Percentiles rank a stretch among this genome's conserved stretches.
Evolutionary conservation across 1,140 invertebrate species (phyloP).

Genomic region (Chironomus tepperi): DNA sequence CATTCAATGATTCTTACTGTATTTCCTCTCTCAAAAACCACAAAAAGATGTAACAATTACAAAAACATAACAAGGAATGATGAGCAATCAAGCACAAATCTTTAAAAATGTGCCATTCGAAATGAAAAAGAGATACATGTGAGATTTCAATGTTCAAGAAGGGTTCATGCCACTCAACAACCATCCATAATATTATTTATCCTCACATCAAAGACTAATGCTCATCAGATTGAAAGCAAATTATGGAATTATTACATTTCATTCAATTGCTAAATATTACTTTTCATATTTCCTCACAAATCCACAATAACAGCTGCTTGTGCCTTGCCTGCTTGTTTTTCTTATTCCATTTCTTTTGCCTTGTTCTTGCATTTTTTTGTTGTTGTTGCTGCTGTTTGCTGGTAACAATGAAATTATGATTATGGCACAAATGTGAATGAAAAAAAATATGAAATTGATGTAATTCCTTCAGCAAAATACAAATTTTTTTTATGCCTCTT

Average conservation of each 20-base stretch:
- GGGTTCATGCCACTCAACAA: not conserved
- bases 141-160: not conserved
- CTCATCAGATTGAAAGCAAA: slow-evolving; percentile 23
- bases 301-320: slow-evolving; percentile 5
- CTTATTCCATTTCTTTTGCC: not conserved
- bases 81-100: too few relatives aligned
- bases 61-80: too few relatives aligned
- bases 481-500: too few relatives aligned
- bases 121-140: not conserved
- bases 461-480: not conserved
- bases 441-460: not conserved
- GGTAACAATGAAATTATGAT: slow-evolving; percentile 8
- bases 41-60: too few relatives aligned
- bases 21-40: too few relatives aligned
- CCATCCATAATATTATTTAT: not conserved
- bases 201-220: slow-evolving; percentile 10
- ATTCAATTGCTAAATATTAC: not conserved
- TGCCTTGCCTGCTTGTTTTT: slow-evolving; percentile 11
- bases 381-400: not conserved
- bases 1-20: too few relatives aligned
- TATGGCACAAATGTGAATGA: not conserved
- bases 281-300: not conserved
- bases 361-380: slow-evolving; percentile 1
- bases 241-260: slow-evolving; percentile 17
- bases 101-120: too few relatives aligned